Conservation (phyloP, 1,140 invertebrate species). For the Ips typographus region DNA sequence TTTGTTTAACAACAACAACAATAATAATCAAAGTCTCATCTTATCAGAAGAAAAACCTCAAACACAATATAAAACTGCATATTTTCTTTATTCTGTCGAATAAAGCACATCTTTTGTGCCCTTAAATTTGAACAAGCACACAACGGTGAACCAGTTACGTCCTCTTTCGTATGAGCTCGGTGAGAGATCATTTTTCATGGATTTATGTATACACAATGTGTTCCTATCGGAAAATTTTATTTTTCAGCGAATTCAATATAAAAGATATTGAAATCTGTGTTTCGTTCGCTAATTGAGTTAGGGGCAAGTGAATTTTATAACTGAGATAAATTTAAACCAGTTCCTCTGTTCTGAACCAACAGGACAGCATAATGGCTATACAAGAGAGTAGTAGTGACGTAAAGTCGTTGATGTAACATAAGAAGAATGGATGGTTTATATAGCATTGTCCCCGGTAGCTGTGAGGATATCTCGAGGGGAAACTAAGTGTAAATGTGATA, state of each 20-base stretch:
- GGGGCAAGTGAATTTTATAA: too few species aligned
- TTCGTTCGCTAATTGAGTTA: too few species aligned
- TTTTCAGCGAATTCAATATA: not conserved
- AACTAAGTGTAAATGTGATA: constrained; percentile 2
- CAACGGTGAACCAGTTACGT: too few species aligned
- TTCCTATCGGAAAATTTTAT: constrained; percentile 1
- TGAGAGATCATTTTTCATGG: not conserved
- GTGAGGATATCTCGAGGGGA: not conserved
- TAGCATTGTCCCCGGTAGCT: not conserved
- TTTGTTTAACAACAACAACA: too few species aligned
- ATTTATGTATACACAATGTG: constrained; percentile 1
- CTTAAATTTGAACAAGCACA: not conserved
- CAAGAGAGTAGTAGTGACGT: too few species aligned
- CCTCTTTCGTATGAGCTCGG: not conserved
- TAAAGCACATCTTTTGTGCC: constrained; percentile 1
- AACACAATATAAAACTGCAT: constrained; percentile 1
- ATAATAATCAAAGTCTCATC: too few species aligned
- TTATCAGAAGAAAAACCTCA: not conserved
- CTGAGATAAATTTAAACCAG: too few species aligned
- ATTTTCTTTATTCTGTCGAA: not conserved
- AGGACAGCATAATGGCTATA: too few species aligned
- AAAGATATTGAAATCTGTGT: too few species aligned
- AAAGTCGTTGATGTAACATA: too few species aligned
- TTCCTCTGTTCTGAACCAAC: too few species aligned
- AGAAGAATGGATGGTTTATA: not conserved